These are phyloP conservation scores for Amaurobius ferox DNA, from an alignment of 2,888 invertebrate genomes.

Conservation along the genomic window DNA sequence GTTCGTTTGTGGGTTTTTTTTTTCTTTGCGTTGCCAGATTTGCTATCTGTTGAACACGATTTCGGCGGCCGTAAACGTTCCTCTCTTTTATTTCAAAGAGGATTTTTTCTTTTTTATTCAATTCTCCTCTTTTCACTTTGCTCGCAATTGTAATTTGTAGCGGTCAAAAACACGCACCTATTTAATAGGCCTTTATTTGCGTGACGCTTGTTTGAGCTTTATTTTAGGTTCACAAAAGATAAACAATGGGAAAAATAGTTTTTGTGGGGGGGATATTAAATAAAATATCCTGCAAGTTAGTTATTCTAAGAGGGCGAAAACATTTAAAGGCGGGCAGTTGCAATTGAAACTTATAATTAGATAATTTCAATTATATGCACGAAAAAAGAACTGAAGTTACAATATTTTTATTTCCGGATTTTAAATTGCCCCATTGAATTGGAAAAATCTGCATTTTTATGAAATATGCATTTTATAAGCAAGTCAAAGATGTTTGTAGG, in stretches of 20 bases:
- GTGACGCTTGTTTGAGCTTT: background rate
- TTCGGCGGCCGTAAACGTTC: background rate
- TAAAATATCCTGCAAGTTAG: background rate
- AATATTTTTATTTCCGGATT: too few relatives aligned
- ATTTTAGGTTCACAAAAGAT: background rate
- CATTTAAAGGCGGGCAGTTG: background rate
- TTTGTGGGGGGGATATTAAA: background rate
- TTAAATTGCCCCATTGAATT: too few relatives aligned
- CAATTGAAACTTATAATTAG: background rate
- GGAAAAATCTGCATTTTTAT: too few relatives aligned
- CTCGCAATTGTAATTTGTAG: conserved; percentile 39
- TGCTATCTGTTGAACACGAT: conserved; percentile 35
- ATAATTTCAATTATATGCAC: too few relatives aligned
- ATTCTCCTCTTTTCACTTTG: conserved; percentile 28
- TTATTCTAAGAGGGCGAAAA: background rate
- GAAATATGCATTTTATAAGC: too few relatives aligned
- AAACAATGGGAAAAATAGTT: background rate
- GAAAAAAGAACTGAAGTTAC: too few relatives aligned
- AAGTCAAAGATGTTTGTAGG: too few relatives aligned
- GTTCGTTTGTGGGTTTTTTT: background rate
- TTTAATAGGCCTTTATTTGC: background rate
- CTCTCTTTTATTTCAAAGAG: background rate
- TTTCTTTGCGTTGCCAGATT: background rate
- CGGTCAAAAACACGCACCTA: conserved; percentile 42
- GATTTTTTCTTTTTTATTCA: conserved; percentile 3